phyloP scores from a whole-genome alignment of 92 coral and sea anemone species.

The Siderastrea radians region DNA sequence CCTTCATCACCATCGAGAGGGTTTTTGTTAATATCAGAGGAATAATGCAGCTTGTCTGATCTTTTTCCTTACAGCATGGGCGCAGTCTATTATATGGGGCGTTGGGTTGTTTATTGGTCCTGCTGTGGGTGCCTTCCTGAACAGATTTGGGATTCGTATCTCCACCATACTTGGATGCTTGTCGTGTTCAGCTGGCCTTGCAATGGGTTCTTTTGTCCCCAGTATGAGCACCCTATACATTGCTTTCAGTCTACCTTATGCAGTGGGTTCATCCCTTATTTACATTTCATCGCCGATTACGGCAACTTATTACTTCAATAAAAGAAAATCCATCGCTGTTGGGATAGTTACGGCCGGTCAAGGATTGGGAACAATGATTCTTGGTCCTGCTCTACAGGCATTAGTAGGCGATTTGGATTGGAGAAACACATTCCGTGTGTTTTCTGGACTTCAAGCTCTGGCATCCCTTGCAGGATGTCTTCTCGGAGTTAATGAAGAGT shows the following conservation, averaged over 20 bases:
- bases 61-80: too few relatives aligned
- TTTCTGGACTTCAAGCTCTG: constrained; percentile 29
- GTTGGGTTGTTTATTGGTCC: constrained; percentile 15
- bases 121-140: constrained; percentile 7
- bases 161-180: constrained; percentile 1
- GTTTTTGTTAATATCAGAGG: too few relatives aligned
- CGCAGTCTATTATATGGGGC: too few relatives aligned
- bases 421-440: constrained; percentile 56
- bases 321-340: constrained; percentile 42
- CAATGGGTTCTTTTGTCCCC: constrained; percentile 13
- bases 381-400: constrained; percentile 48
- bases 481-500: not conserved
- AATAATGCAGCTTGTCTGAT: too few relatives aligned
- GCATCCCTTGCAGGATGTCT: constrained; percentile 11
- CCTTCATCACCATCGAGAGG: too few relatives aligned
- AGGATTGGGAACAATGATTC: constrained; percentile 50
- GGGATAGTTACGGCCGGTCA: constrained; percentile 56
- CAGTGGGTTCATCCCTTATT: constrained; percentile 31
- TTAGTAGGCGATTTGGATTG: constrained; percentile 48
- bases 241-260: constrained; percentile 56
- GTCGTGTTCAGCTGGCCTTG: constrained; percentile 1
- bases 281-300: constrained; percentile 6
- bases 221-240: constrained; percentile 24
- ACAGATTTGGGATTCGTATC: constrained; percentile 18
- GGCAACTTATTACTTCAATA: constrained; percentile 30